phyloP scores from a whole-genome alignment of 2,113 vertebrate species.

The Empidonax alnorum region DNA sequence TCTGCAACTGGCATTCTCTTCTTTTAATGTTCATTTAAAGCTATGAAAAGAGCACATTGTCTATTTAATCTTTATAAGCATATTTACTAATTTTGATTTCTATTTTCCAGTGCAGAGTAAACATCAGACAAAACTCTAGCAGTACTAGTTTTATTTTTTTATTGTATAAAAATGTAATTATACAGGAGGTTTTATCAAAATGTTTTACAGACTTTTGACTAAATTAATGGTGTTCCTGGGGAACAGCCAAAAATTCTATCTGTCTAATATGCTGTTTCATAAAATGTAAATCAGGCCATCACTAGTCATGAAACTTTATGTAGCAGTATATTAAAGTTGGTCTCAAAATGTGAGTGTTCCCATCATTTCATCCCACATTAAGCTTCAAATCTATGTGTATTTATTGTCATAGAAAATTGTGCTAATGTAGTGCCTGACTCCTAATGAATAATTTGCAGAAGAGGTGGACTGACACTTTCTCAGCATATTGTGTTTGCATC shows the following conservation, averaged over 20 bases:
- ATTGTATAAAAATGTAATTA: not conserved
- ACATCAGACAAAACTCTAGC: not conserved
- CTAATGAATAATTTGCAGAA: slow-evolving; percentile 50
- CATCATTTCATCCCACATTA: not conserved
- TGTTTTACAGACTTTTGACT: not conserved
- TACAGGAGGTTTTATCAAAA: not conserved
- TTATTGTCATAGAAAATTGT: slow-evolving; percentile 35
- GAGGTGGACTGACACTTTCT: slow-evolving; percentile 52
- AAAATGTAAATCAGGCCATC: not conserved
- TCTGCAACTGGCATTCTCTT: not conserved
- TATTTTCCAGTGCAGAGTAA: not conserved
- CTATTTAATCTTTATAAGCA: not conserved
- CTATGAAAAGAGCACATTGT: not conserved
- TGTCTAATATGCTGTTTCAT: not conserved
- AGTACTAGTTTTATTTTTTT: not conserved
- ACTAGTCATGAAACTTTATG: not conserved
- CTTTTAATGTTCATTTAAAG: not conserved
- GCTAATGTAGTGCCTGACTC: slow-evolving; percentile 10
- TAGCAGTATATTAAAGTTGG: not conserved
- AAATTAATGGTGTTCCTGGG: not conserved
- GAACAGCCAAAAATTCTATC: not conserved
- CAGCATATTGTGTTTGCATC: slow-evolving; percentile 37
- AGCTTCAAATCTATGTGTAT: not conserved
- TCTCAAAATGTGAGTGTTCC: not conserved
- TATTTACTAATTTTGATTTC: not conserved